Base-by-base conservation (phyloP, 2,888 invertebrate genomes). In the Hymenopus coronatus region DNA sequence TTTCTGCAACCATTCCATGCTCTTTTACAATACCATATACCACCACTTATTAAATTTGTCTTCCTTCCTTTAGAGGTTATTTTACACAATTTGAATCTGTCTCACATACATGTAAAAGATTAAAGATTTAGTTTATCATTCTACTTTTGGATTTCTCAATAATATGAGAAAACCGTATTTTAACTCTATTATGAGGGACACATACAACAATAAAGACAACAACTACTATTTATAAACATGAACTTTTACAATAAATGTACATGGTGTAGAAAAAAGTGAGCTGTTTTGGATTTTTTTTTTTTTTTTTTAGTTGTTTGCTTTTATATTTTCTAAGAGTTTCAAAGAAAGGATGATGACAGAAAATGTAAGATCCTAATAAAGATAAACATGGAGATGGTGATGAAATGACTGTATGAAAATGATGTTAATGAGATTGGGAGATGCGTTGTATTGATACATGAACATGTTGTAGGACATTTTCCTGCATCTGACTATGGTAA, bases 201-300 rank as follows among this genome's bases (percentile, higher is more conserved):
- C 54, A 70, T 25, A 70, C 54, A 70, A 70, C 54, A 70, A 25
- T 70, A 70, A 28, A n/a, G 30, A 87, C 87, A 82, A 87, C 33
- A 28, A 25, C 25, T 87, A 87, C 82, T 86, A 87, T 87, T 70
- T 89, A 46, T 70, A 84, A 87, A 87, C 84, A 89, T 83, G 84
- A 84, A 88, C 82, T 83, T 88, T 88, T 90, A 90, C 83, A 82
- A 86, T 89, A 84, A 84, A 89, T 90, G 88, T 90, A 89, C 89
- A 90, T 46, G 28, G 87, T 90, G 88, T 89, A 89, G 89, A 89
- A 90, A 89, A 90, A 90, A 88, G 89, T 90, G 90, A 90, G 87
- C 88, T 84, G 90, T 89, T 87, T 82, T 33, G 28, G 30, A 28
- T 84, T 82, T 82, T 82, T 15, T 85, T 81, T 81, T 70, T 84